Evolutionary conservation across 2,113 vertebrate species (phyloP), one percentile per base, ranked within the genome.

Genomic region (Cepphus grylle): DNA sequence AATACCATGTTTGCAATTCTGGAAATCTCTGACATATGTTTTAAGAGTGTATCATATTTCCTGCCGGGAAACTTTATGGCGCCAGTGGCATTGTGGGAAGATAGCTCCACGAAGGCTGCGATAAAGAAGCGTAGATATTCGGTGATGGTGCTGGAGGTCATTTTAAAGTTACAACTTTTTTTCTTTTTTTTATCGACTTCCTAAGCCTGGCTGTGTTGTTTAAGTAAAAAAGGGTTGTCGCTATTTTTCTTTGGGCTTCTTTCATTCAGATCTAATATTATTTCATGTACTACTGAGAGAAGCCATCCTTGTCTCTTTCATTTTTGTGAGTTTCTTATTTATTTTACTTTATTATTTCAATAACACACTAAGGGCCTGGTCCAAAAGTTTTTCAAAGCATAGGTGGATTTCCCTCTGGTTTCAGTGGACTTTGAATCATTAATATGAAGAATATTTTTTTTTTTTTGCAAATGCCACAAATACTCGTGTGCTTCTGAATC

Each of bases 11-110:
- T 96, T 97, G 94, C 94, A 94, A 47, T 95, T 91, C 81, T 80
- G 86, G 93, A 55, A 94, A 95, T 94, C 50, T 91, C 91, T 95
- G 91, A 97, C 81, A 96, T 94, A 94, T 97, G 93, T 93, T 97
- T 94, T 97, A 95, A 34, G 94, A 97, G 93, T 91, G 93, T 94
- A 91, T 91, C 91, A 77, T 95, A 95, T 95, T 97, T 97, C 87
- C 91, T 96, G 7, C 89, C 10, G 50, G 94, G 81, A 63, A 95
- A 62, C 90, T 95, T 96, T 95, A 94, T 8, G 91, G 63, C 50
- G 49, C 71, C 43, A 11, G 9, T 6, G 25, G 84, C 61, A 49
- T 73, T 86, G 78, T 80, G 86, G 87, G 94, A 83, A 93, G 93
- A 61, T 32, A 50, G 55, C 78, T 77, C 27, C 52, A 8, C 10